These are phyloP conservation scores for Pelvicachromis taeniatus DNA, from an alignment of 2,113 vertebrate genomes.

Conservation along the genomic window DNA sequence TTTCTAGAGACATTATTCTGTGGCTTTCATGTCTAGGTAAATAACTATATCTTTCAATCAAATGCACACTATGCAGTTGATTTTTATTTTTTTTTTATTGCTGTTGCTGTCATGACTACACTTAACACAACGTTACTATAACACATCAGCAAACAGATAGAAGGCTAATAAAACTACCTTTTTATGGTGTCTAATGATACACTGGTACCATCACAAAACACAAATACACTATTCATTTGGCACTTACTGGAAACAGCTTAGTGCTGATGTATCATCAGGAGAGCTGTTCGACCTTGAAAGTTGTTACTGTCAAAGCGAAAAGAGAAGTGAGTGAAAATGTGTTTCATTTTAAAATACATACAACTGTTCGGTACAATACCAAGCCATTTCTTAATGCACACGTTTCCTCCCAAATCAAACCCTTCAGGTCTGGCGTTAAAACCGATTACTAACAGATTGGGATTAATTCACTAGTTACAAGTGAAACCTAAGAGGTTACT, in stretches of 20 bases:
- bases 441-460: neutral
- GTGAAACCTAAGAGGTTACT: neutral
- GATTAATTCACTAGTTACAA: neutral
- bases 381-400: neutral
- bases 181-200: neutral
- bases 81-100: neutral
- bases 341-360: neutral
- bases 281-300: slow-evolving; percentile 78
- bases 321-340: neutral
- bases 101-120: neutral
- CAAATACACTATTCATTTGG: slow-evolving; percentile 10
- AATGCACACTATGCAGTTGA: neutral
- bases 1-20: neutral
- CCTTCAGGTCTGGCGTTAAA: neutral
- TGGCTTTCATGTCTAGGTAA: neutral
- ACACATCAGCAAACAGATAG: neutral
- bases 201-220: neutral
- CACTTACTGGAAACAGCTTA: slow-evolving; percentile 80
- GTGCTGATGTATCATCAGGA: slow-evolving; percentile 81
- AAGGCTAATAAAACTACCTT: neutral
- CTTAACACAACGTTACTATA: neutral
- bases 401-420: neutral
- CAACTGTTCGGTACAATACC: neutral
- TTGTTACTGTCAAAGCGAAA: slow-evolving; percentile 67
- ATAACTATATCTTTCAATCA: neutral